A percentile compares a stretch with the other conserved stretches of the same genome.
phyloP scores from a whole-genome alignment of 2,797 vertebrate genomes.

The Amblyopsis hoosieri region DNA sequence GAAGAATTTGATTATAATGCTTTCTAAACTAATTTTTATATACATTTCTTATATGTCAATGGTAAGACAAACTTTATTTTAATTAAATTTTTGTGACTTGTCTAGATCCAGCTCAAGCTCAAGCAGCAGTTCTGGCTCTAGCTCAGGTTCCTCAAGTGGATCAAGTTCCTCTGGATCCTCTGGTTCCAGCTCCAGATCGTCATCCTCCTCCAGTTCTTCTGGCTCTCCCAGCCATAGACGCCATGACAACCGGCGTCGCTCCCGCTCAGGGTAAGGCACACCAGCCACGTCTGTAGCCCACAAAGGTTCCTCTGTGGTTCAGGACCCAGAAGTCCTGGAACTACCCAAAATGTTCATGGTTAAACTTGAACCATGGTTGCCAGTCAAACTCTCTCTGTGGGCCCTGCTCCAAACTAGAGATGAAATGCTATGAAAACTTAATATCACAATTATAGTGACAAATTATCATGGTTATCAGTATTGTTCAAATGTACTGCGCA shows the following conservation, averaged over 20 bases:
- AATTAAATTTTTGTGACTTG: background rate
- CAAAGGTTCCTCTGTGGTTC: too few species aligned
- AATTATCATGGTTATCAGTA: too few species aligned
- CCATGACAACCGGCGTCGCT: constrained; percentile 92
- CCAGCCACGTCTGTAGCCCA: background rate
- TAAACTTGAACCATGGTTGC: too few species aligned
- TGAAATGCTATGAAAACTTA: too few species aligned
- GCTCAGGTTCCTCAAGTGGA: constrained; percentile 94
- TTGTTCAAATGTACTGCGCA: too few species aligned
- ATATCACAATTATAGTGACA: too few species aligned
- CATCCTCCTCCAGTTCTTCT: constrained; percentile 93
- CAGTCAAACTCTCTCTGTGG: too few species aligned
- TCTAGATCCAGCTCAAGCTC: constrained; percentile 91
- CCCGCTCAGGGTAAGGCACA: constrained; percentile 87
- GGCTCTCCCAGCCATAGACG: constrained; percentile 91
- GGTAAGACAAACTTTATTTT: background rate
- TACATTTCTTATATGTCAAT: background rate
- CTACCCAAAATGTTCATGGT: too few species aligned
- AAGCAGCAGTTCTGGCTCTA: constrained; percentile 94
- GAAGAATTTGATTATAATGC: background rate
- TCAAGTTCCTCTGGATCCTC: constrained; percentile 96
- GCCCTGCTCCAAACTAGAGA: too few species aligned
- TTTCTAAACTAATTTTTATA: background rate
- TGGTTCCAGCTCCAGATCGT: constrained; percentile 92
- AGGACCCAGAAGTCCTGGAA: too few species aligned